Percentiles rank a stretch among this genome's conserved stretches.
These are phyloP conservation scores for Flabesymbios commensalis DNA, from an alignment of 2,888 invertebrate species.

Conservation along the genomic window DNA sequence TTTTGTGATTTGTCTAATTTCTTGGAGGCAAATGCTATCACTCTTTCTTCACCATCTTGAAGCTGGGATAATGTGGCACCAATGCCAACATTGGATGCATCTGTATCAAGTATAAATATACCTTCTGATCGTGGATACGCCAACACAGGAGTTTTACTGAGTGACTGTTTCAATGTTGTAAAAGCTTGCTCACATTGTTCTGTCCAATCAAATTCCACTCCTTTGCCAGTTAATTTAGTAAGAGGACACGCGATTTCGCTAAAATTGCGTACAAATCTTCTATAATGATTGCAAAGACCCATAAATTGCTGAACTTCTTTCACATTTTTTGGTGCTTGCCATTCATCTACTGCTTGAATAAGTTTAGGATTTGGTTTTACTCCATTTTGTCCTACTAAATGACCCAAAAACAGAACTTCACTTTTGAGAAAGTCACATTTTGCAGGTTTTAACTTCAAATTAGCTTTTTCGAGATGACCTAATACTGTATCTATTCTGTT, in stretches of 20 bases:
- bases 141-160: too few species aligned
- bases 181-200: too few species aligned
- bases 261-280: conserved; percentile 9
- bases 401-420: conserved; percentile 15
- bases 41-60: conserved; percentile 8
- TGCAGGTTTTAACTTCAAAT: background rate
- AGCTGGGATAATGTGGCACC: conserved; percentile 11
- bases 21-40: conserved; percentile 14
- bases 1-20: conserved; percentile 4
- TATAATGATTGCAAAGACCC: conserved; percentile 8
- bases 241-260: conserved; percentile 11
- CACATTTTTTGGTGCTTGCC: conserved; percentile 6
- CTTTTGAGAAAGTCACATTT: conserved; percentile 18
- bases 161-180: too few species aligned
- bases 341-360: conserved; percentile 7
- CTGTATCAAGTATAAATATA: too few species aligned
- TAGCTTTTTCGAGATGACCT: background rate
- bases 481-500: background rate
- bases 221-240: conserved; percentile 4
- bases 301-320: background rate
- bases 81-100: too few species aligned
- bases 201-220: too few species aligned
- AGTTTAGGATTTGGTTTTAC: conserved; percentile 13
- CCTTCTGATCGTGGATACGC: too few species aligned
- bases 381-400: conserved; percentile 12